Base-by-base conservation (phyloP, 64 coral and sea anemone species). In the Hydrozoanthus tunicans region DNA sequence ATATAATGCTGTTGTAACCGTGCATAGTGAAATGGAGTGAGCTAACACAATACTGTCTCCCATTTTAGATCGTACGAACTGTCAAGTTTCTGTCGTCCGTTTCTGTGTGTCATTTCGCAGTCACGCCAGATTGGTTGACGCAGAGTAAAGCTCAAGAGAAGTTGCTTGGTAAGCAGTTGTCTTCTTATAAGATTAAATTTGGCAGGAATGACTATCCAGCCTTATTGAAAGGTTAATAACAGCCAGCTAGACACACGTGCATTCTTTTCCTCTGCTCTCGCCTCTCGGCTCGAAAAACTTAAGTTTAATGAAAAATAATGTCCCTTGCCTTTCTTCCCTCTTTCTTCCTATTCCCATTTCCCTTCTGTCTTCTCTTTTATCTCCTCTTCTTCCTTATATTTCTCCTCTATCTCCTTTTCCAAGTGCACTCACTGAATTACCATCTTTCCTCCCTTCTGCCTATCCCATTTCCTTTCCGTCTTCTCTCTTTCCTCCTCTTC, bases 41-140 rank as follows among this genome's bases (percentile, higher is more conserved):
- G 7, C 15, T 54, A 10, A 80, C 20, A 9, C 26, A 1, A 24
- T 23, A 10, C 4, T 25, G n/a, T 13, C 32, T 0, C 13, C 23
- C 55, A 85, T 84, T 92, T 62, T 69, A 98, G 96, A 98, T 98
- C 25, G 91, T 98, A 58, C 72, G 96, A 14, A 98, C 96, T 23
- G 93, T 95, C 23, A 98, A 98, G 56, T 98, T 98, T 59, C 88
- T 98, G 17, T 91, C 93, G 52, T 76, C 81, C 11, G 95, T 98
- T 61, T 98, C 96, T 20, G 53, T 95, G 13, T 92, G 85, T 55
- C 88, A 93, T 7, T 82, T 81, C 61, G 89, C 94, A 6, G 76
- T 98, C 13, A 95, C 81, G 5, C 93, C 96, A 9, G 91, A 91
- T 12, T 98, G 96, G 96, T 76, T 98, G 43, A 81, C 92, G 55